Percentiles rank a stretch among this genome's conserved stretches.
phyloP scores from a whole-genome alignment of 2,888 invertebrate genomes.

The Dexiosoma caninum region DNA sequence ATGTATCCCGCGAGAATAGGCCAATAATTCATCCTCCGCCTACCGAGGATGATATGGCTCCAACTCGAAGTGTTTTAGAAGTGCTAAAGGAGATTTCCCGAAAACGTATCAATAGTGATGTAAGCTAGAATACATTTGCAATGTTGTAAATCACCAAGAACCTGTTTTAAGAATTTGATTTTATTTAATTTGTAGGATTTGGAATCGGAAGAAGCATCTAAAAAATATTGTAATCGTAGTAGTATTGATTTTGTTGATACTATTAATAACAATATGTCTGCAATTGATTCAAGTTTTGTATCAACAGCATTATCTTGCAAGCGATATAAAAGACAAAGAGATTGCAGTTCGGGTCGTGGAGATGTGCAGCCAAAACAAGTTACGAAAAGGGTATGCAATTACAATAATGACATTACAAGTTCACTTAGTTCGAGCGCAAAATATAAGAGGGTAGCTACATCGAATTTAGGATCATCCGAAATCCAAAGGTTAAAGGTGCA shows the following conservation, averaged over 20 bases:
- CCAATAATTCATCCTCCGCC: constrained; percentile 75
- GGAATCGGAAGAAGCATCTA: constrained; percentile 66
- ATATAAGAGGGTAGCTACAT: constrained; percentile 61
- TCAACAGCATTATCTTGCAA: constrained; percentile 30
- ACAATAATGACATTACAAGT: constrained; percentile 76
- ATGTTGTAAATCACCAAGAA: not conserved
- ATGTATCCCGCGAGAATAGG: constrained; percentile 73
- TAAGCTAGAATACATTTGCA: constrained; percentile 59
- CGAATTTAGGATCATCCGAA: constrained; percentile 39
- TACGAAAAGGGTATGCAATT: constrained; percentile 73
- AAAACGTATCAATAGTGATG: constrained; percentile 79
- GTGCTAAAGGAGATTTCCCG: constrained; percentile 80
- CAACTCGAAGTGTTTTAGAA: constrained; percentile 79
- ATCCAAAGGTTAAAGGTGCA: constrained; percentile 45
- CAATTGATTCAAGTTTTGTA: not conserved
- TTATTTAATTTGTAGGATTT: constrained; percentile 70
- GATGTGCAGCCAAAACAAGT: constrained; percentile 70
- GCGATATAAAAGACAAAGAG: constrained; percentile 72
- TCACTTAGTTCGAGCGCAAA: constrained; percentile 76
- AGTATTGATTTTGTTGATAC: constrained; percentile 65
- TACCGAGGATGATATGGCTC: constrained; percentile 75
- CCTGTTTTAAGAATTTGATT: not conserved
- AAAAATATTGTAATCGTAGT: constrained; percentile 73
- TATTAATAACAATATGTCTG: not conserved
- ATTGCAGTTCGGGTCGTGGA: constrained; percentile 62